Base-by-base conservation (phyloP, 2,888 invertebrate genomes). In the Parochlus steinenii region DNA sequence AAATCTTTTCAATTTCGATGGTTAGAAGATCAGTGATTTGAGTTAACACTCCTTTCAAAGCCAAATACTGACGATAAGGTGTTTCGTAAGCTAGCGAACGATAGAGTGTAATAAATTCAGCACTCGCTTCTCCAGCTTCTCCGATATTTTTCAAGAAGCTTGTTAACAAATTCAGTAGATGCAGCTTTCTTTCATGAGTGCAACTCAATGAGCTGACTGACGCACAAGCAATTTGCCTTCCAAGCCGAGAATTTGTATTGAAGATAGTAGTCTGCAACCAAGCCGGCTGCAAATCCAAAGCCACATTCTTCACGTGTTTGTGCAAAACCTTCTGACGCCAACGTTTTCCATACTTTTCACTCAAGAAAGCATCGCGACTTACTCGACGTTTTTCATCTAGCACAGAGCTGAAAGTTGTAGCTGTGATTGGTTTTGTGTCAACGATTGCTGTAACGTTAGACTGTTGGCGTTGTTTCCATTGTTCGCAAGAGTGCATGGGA, bases 181-280 rank as follows among this genome's bases (percentile, higher is more conserved):
- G 72, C 44, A 74, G 70, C 48, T 76, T 77, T 1, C 79, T 60
- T 41, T 71, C 71, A 24, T 66, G 67, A 28, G 65, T 70, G 47
- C 86, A 85, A 20, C 39, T 39, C 27, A 90, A 67, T 3, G 80
- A 76, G 52, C 85, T 82, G 14, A 92, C 70, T 61, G 92, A 77
- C 51, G 79, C 80, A 48, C 90, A 90, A 7, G 87, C 83, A 22
- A 89, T 76, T 56, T 86, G 81, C 16, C 93, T 69, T 0, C 89
- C 86, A 42, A 86, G 71, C 33, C 86, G 70, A 0, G 90, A 92
- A 52, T 86, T 85, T 1, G 85, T 76, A 60, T 89, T 89, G 58
- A 93, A 93, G 47, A 93, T 67, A 6, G 92, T 80, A n/a, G 81
- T 79, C 44, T 85, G 79, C 40, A 93, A 63, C 93, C 93, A 93